Percentiles rank a stretch among this genome's conserved stretches.
phyloP scores from a whole-genome alignment of 1,140 invertebrate species.

The Phymorhynchus buccinoides region DNA sequence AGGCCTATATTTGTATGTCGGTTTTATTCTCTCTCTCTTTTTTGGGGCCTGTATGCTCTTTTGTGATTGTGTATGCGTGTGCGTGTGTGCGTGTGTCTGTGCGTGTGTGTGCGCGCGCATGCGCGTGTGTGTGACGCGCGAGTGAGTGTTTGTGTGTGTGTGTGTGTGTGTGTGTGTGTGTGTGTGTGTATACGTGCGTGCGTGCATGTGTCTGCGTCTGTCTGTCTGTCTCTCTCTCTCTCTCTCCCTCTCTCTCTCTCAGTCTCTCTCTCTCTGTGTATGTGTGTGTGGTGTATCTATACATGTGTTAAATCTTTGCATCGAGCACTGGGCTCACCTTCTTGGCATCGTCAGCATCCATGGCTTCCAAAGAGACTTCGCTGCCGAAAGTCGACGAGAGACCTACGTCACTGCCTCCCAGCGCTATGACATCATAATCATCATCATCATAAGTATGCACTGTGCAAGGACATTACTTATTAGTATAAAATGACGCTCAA shows the following conservation, averaged over 20 bases:
- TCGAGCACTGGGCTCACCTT: constrained; percentile 18
- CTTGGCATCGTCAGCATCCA: constrained; percentile 28
- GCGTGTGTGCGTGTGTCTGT: no score
- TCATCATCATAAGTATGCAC: no score
- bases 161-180: neutral
- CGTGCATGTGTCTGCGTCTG: no score
- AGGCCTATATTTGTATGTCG: no score
- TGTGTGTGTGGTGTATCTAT: neutral
- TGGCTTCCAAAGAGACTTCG: constrained; percentile 28
- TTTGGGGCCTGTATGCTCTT: no score
- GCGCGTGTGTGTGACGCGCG: no score
- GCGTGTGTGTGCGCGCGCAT: no score
- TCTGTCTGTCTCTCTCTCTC: neutral
- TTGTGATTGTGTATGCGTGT: no score
- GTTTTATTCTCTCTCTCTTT: no score
- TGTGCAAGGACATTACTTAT: no score
- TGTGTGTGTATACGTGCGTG: neutral
- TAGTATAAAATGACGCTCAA: no score
- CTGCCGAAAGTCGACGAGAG: constrained; percentile 30
- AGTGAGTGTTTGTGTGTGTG: neutral
- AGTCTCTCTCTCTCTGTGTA: neutral
- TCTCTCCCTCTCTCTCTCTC: constrained; percentile 10
- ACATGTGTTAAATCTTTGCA: no score
- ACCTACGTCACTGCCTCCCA: neutral
- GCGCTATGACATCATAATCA: neutral